phyloP scores from a whole-genome alignment of 1,140 invertebrate genomes.

The Meloidogyne exigua region DNA sequence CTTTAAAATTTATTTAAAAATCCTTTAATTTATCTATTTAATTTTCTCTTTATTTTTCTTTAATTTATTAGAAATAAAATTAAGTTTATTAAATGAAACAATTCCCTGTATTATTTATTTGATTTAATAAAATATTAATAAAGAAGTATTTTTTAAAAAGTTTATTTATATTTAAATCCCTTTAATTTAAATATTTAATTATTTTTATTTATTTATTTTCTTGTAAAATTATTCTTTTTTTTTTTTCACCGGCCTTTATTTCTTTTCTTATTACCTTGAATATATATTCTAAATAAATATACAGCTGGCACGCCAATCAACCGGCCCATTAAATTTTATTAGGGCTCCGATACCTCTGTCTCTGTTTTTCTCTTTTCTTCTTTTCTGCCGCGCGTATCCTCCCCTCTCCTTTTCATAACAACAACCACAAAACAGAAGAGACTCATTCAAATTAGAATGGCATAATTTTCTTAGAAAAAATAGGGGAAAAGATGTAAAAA shows the following conservation, averaged over 20 bases:
- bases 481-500: no score
- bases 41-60: no score
- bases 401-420: no score
- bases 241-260: background rate
- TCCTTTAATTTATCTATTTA: no score
- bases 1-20: no score
- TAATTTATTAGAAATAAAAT: no score
- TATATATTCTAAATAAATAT: no score
- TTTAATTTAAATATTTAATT: background rate
- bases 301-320: slow-evolving; percentile 30
- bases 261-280: background rate
- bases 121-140: no score
- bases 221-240: background rate
- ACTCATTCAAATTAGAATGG: slow-evolving; percentile 1
- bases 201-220: background rate
- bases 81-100: no score
- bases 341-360: background rate
- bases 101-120: no score
- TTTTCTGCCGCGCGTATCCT: background rate
- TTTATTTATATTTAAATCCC: no score
- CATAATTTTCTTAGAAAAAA: background rate
- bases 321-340: slow-evolving; percentile 33
- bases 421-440: background rate
- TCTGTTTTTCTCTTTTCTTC: background rate
- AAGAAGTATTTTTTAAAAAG: no score